Conservation (phyloP, 2,888 invertebrate genomes). For the Coleophora flavipennella region DNA sequence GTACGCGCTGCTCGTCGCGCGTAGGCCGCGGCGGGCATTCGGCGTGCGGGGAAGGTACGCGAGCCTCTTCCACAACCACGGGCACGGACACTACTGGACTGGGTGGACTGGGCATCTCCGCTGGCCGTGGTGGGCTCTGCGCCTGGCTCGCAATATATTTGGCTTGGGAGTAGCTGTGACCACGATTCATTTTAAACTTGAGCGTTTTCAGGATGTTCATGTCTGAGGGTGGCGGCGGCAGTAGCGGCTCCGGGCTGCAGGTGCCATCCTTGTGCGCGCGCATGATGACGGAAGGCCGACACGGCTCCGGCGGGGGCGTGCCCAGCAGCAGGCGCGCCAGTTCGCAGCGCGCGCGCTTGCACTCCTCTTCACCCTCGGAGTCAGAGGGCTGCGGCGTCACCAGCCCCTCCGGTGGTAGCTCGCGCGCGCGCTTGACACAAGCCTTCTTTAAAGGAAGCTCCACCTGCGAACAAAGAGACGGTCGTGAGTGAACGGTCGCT, state of each 20-base stretch:
- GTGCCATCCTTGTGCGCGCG: slow-evolving; percentile 86
- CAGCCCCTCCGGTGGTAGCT: slow-evolving; percentile 51
- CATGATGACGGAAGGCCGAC: slow-evolving; percentile 86
- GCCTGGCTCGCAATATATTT: slow-evolving; percentile 69
- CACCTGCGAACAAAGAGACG: slow-evolving; percentile 62
- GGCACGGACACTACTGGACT: slow-evolving; percentile 17
- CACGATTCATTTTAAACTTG: slow-evolving; percentile 81
- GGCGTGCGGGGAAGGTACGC: slow-evolving; percentile 38
- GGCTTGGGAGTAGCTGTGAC: slow-evolving; percentile 74
- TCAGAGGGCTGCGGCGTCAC: slow-evolving; percentile 91
- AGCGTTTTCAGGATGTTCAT: slow-evolving; percentile 78
- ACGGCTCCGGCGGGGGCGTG: slow-evolving; percentile 70
- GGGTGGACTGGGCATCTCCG: slow-evolving; percentile 20
- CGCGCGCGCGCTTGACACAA: slow-evolving; percentile 46
- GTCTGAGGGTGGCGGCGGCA: slow-evolving; percentile 42
- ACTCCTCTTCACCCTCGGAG: slow-evolving; percentile 80
- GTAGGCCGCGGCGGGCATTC: slow-evolving; percentile 26
- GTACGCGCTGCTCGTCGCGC: slow-evolving; percentile 32
- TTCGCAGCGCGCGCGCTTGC: slow-evolving; percentile 62
- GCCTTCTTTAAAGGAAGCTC: slow-evolving; percentile 58
- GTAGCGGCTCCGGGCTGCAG: slow-evolving; percentile 68
- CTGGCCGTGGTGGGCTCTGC: slow-evolving; percentile 27
- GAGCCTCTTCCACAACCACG: slow-evolving; percentile 29
- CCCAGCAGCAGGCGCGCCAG: slow-evolving; percentile 67
- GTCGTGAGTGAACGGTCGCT: slow-evolving; percentile 62